Conservation (phyloP, 2,888 invertebrate species). For the Monoplex corrugatus region DNA sequence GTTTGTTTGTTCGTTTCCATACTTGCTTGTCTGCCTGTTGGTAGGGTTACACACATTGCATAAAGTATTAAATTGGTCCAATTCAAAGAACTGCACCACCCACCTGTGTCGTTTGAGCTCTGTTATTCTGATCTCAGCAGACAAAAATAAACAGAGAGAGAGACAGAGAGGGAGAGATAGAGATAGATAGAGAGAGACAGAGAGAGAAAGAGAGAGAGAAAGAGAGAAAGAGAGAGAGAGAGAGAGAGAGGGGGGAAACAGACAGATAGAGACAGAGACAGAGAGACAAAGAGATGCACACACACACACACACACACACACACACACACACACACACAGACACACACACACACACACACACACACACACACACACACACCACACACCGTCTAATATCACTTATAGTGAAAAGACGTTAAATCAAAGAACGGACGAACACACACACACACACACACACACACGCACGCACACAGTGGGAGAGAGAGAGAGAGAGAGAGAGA, state of each 20-base stretch:
- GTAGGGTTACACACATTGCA: too few relatives aligned
- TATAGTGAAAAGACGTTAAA: neutral
- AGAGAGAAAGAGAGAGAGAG: neutral
- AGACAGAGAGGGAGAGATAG: neutral
- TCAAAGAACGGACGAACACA: too few relatives aligned
- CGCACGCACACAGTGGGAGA: neutral
- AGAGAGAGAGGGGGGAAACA: neutral
- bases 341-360: too few relatives aligned
- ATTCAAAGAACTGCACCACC: too few relatives aligned
- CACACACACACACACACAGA: too few relatives aligned
- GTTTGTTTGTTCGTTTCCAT: too few relatives aligned
- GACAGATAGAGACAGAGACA: neutral
- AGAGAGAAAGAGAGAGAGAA: neutral
- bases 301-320: too few relatives aligned
- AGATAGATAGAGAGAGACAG: neutral
- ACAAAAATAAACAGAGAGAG: neutral
- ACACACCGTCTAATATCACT: neutral
- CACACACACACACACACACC: neutral
- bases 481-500: neutral
- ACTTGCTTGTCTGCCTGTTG: too few relatives aligned
- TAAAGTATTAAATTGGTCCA: too few relatives aligned
- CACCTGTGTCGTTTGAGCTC: too few relatives aligned
- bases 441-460: too few relatives aligned
- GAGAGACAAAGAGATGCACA: neutral
- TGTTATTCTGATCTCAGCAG: too few relatives aligned